Base-by-base conservation (phyloP, 2,113 vertebrate species). In the Pseudorasbora parva region DNA sequence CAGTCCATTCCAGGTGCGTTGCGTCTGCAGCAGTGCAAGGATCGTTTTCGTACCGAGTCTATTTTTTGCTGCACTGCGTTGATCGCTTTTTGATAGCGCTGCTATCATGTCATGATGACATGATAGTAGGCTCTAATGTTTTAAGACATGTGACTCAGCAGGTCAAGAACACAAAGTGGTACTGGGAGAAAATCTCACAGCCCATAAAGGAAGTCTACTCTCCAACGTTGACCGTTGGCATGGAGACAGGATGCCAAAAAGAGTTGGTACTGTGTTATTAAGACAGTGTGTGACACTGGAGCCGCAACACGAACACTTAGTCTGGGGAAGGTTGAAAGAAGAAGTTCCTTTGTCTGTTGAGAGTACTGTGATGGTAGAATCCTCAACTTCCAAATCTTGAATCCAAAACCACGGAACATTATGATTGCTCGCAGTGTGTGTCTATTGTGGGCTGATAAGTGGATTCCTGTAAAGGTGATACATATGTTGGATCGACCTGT, bases 81-180 rank as follows among this genome's bases (percentile, higher is more conserved):
- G n/a, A n/a, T n/a, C n/a, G n/a, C n/a, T n/a, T n/a, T n/a, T n/a
- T n/a, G n/a, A n/a, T n/a, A n/a, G n/a, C n/a, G n/a, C n/a, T n/a
- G n/a, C n/a, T n/a, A n/a, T n/a, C n/a, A n/a, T n/a, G n/a, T n/a
- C n/a, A n/a, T n/a, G 68, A 72, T 14, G 68, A 72, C 8, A 72
- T 72, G 68, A 72, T 33, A 2, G 80, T 85, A 23, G 25, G 54
- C 81, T 2, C n/a, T 15, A 8, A 84, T 72, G 68, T 71, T 41
- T 45, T 71, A n/a, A 71, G 68, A n/a, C 68, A 71, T 2, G 68
- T 71, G 19, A 71, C 68, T 41, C 6, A n/a, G 21, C 37, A 71
- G 37, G 68, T n/a, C 2, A 71, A 71, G 37, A 71, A 11, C 2
- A 71, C 68, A 71, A n/a, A 71, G 6, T 71, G 68, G 68, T 72